Evolutionary conservation across 2,113 vertebrate genomes (phyloP).

Genomic region (Theropithecus gelada): DNA sequence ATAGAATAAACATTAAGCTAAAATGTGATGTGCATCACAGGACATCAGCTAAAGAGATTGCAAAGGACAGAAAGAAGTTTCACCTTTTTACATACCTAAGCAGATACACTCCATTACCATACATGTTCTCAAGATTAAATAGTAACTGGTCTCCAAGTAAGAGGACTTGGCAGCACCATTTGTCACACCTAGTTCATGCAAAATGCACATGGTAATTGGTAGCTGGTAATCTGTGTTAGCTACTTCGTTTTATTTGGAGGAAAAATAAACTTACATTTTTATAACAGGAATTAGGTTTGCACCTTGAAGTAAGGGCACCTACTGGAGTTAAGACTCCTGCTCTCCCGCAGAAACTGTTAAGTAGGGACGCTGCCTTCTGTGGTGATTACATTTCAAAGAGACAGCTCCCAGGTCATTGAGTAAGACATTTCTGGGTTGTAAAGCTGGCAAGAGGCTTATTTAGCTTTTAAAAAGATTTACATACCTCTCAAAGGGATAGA

Average conservation of each 20-base stretch:
- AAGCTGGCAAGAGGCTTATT: background rate
- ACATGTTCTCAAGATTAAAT: background rate
- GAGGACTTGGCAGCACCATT: background rate
- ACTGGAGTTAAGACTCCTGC: background rate
- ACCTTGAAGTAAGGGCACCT: background rate
- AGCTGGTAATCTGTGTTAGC: background rate
- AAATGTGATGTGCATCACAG: background rate
- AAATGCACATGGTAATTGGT: background rate
- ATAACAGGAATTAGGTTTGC: background rate
- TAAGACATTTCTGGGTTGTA: background rate
- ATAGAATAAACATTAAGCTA: background rate
- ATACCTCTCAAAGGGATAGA: background rate
- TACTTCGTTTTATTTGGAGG: background rate
- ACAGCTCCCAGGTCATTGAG: background rate
- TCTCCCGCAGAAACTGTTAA: background rate
- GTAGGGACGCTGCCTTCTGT: background rate
- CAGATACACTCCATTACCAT: background rate
- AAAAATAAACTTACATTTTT: background rate
- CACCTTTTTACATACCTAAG: background rate
- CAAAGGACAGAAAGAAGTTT: background rate
- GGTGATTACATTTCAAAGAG: constrained; percentile 51
- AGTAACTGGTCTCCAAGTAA: background rate
- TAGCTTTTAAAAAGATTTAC: constrained; percentile 11
- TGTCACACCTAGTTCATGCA: background rate
- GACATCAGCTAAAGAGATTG: background rate